Percentiles rank a stretch among this genome's conserved stretches.
These are phyloP conservation scores for Chinchilla lanigera DNA, from an alignment of 2,113 vertebrate genomes.

Conservation along the genomic window DNA sequence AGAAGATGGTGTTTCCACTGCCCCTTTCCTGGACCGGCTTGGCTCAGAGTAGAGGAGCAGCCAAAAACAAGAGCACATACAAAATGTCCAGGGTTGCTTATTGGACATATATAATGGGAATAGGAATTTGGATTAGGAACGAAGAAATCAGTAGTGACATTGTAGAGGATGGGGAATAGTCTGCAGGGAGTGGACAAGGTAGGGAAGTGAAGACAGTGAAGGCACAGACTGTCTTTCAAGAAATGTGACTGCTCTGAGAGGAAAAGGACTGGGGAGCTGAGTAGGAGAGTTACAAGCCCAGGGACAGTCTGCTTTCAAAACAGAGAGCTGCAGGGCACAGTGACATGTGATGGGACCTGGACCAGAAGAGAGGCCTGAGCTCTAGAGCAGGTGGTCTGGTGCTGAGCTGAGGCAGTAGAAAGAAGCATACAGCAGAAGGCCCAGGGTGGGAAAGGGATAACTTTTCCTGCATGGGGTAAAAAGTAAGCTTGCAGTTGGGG, in stretches of 20 bases:
- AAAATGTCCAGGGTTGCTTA: neutral
- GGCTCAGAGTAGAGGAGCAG: neutral
- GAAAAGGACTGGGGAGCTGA: neutral
- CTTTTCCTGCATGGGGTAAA: neutral
- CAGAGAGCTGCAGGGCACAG: neutral
- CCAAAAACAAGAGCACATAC: neutral
- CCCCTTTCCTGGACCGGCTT: neutral
- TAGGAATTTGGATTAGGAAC: neutral
- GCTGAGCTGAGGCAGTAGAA: neutral
- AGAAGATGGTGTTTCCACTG: neutral
- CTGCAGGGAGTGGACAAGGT: neutral
- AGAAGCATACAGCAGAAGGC: neutral
- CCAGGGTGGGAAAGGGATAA: neutral
- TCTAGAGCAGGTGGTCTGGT: neutral
- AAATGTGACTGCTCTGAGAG: neutral
- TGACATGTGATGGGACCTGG: neutral
- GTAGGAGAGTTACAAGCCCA: neutral
- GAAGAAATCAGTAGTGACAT: neutral
- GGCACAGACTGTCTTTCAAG: neutral
- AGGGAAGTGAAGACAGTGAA: neutral
- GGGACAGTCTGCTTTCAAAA: neutral
- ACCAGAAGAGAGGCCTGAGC: neutral
- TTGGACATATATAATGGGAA: neutral
- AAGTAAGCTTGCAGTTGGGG: neutral
- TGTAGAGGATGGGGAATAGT: neutral